phyloP scores from a whole-genome alignment of 1,140 invertebrate species.

The Sitodiplosis mosellana region DNA sequence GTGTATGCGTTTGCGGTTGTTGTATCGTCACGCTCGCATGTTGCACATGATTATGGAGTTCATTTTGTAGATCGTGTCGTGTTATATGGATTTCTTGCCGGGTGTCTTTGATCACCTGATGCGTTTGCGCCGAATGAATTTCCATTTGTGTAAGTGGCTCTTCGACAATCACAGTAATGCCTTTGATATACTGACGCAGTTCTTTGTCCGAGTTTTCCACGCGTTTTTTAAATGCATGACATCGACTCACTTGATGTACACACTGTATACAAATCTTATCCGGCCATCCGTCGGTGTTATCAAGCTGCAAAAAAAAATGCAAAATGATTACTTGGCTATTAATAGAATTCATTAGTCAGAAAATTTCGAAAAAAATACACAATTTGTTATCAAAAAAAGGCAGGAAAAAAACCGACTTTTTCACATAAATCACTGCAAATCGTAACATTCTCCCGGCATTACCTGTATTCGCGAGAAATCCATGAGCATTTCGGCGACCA shows the following conservation, averaged over 20 bases:
- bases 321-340: not conserved
- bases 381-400: no score
- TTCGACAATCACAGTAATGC: slow-evolving; percentile 15
- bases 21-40: slow-evolving; percentile 13
- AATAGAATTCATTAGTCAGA: not conserved
- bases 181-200: slow-evolving; percentile 24
- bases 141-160: slow-evolving; percentile 3
- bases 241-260: slow-evolving; percentile 35
- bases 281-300: slow-evolving; percentile 32
- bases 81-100: not conserved
- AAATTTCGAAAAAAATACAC: not conserved
- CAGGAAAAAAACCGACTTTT: no score
- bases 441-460: slow-evolving; percentile 1
- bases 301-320: slow-evolving; percentile 16
- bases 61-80: not conserved
- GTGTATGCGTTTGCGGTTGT: slow-evolving; percentile 9
- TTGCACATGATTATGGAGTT: slow-evolving; percentile 6
- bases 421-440: not conserved
- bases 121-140: not conserved
- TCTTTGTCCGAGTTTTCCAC: slow-evolving; percentile 33
- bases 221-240: slow-evolving; percentile 34
- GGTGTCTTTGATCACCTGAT: not conserved
- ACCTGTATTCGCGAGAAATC: slow-evolving; percentile 35
- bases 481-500: slow-evolving; percentile 39
- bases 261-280: slow-evolving; percentile 36